Percentiles rank a stretch among this genome's conserved stretches.
Conservation (phyloP, 2,797 vertebrate species). For the Sylvia borin region DNA sequence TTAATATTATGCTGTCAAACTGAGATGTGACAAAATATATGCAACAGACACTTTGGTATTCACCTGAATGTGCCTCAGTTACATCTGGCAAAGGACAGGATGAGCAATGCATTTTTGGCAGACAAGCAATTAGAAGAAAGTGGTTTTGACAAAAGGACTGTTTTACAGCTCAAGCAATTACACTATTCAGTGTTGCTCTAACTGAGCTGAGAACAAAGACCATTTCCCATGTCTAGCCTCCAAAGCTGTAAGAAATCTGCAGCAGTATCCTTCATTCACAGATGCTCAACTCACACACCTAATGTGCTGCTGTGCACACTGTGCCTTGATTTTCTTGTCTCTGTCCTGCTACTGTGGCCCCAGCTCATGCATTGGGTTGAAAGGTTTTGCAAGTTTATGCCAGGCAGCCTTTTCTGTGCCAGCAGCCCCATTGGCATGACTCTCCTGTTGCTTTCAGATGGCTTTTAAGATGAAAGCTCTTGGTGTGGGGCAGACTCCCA, state of each 20-base stretch:
- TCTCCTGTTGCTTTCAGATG: background rate
- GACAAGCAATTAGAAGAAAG: background rate
- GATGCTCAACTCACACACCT: background rate
- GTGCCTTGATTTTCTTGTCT: background rate
- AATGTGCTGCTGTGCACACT: background rate
- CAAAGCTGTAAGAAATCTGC: background rate
- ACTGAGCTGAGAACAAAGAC: background rate
- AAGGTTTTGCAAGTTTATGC: background rate
- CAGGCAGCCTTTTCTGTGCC: background rate
- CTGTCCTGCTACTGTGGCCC: background rate
- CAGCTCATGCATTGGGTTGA: background rate
- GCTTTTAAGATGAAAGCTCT: background rate
- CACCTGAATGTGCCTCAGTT: conserved; percentile 10
- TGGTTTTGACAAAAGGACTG: background rate
- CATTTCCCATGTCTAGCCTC: background rate
- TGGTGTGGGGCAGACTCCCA: background rate
- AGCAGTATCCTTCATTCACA: background rate
- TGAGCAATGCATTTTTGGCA: background rate
- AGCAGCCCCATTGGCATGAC: background rate
- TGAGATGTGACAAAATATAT: background rate
- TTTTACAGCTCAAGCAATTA: background rate
- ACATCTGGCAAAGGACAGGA: background rate
- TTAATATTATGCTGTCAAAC: background rate
- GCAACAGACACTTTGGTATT: background rate
- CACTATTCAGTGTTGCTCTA: background rate